phyloP scores from a whole-genome alignment of 2,797 vertebrate genomes.

The Carcharodon carcharias region DNA sequence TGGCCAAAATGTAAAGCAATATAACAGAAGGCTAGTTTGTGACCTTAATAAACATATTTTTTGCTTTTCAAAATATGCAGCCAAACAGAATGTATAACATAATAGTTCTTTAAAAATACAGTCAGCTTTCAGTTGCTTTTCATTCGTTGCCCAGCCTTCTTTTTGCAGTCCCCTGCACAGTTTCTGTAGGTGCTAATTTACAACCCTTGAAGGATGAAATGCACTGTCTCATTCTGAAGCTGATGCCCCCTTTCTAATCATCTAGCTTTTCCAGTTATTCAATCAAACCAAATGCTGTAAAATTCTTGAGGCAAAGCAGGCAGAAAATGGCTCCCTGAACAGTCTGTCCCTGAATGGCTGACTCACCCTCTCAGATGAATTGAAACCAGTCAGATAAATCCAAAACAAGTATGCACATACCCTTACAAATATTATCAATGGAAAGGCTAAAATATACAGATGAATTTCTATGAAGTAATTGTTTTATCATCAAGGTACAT shows the following conservation, averaged over 20 bases:
- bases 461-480: neutral
- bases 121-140: neutral
- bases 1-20: neutral
- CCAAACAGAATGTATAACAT: neutral
- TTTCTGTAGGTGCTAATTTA: neutral
- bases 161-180: neutral
- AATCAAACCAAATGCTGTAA: neutral
- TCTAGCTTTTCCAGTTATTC: conserved; percentile 19
- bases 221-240: neutral
- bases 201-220: too few species aligned
- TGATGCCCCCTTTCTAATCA: neutral
- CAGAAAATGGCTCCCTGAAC: neutral
- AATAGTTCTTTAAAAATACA: neutral
- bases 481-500: neutral
- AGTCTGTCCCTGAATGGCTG: neutral
- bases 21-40: neutral
- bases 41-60: neutral
- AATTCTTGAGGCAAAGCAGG: neutral
- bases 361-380: neutral
- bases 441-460: neutral
- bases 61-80: neutral
- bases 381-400: neutral
- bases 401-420: neutral
- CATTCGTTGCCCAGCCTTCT: too few species aligned
- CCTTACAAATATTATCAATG: neutral